A percentile compares a stretch with the other conserved stretches of the same genome.
Evolutionary conservation across 2,113 vertebrate species (phyloP).

Genomic region (Petaurus breviceps): DNA sequence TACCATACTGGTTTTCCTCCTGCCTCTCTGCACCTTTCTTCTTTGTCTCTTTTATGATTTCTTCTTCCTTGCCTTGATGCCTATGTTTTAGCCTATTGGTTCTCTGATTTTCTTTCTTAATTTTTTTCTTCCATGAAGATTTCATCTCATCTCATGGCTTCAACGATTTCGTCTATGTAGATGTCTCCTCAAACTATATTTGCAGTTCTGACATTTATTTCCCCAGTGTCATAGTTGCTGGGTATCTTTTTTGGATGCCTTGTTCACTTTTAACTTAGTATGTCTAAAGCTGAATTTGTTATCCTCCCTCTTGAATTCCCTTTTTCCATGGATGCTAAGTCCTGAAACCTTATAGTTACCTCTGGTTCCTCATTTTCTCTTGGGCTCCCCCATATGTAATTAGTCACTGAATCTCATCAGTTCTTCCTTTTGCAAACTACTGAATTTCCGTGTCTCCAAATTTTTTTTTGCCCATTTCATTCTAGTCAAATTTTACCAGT

Average conservation of each 20-base stretch:
- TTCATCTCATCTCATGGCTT: neutral
- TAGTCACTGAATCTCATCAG: neutral
- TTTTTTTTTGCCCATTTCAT: neutral
- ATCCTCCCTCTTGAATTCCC: neutral
- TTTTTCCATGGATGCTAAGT: neutral
- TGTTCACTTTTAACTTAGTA: neutral
- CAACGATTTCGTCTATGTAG: neutral
- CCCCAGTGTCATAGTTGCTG: neutral
- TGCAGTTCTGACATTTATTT: neutral
- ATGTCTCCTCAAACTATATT: neutral
- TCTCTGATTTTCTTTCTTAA: neutral
- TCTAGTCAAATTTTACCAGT: neutral
- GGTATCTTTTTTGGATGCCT: neutral
- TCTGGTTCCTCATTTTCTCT: neutral
- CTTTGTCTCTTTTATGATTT: neutral
- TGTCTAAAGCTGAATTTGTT: neutral
- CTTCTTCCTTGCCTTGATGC: neutral
- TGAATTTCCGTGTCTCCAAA: neutral
- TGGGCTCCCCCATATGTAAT: neutral
- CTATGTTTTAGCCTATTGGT: neutral
- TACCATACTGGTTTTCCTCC: neutral
- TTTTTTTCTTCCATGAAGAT: neutral
- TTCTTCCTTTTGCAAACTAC: neutral
- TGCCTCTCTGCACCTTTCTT: neutral
- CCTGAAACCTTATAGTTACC: neutral